Evolutionary conservation across 1,140 invertebrate species (phyloP).

Genomic region (Temnothorax nylanderi): DNA sequence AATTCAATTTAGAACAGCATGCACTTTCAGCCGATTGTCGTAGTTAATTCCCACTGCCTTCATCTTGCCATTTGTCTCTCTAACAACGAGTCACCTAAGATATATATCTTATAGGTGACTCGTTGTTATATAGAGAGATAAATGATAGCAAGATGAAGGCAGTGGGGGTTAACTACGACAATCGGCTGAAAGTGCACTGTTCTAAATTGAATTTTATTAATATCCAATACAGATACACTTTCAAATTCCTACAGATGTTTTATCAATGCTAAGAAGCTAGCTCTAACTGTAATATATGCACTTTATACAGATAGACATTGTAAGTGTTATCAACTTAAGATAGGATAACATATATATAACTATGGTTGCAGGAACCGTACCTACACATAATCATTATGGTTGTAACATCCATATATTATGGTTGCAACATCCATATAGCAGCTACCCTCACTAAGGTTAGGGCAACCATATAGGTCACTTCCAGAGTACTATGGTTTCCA

Average conservation of each 20-base stretch:
- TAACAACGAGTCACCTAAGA: too few relatives aligned
- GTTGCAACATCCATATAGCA: too few relatives aligned
- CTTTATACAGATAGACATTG: background rate
- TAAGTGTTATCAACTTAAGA: background rate
- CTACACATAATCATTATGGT: background rate
- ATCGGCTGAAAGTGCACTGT: background rate
- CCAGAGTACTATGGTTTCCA: too few relatives aligned
- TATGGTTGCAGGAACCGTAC: background rate
- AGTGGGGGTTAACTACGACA: background rate
- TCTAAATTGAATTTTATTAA: background rate
- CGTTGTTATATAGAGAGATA: too few relatives aligned
- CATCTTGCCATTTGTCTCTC: background rate
- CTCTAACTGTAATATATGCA: background rate
- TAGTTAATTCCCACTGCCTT: background rate
- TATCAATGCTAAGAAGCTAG: background rate
- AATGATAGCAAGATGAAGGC: background rate
- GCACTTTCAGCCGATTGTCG: background rate
- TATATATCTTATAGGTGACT: too few relatives aligned
- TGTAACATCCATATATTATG: background rate
- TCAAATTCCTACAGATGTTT: background rate
- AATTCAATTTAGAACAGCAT: background rate
- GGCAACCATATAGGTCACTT: too few relatives aligned
- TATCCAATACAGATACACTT: background rate
- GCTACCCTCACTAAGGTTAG: too few relatives aligned
- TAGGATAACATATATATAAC: background rate